Percentiles rank a stretch among this genome's conserved stretches.
phyloP scores from a whole-genome alignment of 1,140 invertebrate species.

The Leucophenga varia region DNA sequence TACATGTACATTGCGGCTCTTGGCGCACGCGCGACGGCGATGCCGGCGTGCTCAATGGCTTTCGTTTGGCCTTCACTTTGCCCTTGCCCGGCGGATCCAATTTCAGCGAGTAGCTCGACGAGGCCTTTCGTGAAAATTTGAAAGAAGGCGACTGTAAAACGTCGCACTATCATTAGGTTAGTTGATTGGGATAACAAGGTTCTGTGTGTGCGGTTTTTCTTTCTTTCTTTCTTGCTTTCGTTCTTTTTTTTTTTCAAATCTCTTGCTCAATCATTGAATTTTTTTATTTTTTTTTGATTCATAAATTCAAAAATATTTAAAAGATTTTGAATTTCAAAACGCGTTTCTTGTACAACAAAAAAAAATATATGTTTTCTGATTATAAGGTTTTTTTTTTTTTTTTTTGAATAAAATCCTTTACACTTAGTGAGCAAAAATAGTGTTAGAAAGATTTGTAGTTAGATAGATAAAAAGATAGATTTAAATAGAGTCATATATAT shows the following conservation, averaged over 20 bases:
- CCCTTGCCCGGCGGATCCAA: conserved; percentile 85
- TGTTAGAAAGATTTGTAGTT: too few species aligned
- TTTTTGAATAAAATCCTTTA: too few species aligned
- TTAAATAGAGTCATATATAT: too few species aligned
- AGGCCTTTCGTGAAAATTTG: conserved; percentile 96
- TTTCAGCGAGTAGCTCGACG: conserved; percentile 93
- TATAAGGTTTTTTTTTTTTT: background rate
- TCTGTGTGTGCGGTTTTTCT: conserved; percentile 55
- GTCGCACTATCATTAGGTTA: conserved; percentile 63
- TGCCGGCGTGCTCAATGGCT: conserved; percentile 90
- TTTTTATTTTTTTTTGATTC: too few species aligned
- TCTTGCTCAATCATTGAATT: too few species aligned
- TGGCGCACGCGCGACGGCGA: conserved; percentile 81
- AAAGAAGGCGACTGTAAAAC: conserved; percentile 91
- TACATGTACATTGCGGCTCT: conserved; percentile 92
- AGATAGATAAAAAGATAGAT: too few species aligned
- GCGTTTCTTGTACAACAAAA: too few species aligned
- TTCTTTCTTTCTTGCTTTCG: conserved; percentile 16
- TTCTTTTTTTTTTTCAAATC: conserved; percentile 11
- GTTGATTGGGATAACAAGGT: conserved; percentile 58
- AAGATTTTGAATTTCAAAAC: too few species aligned
- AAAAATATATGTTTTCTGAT: too few species aligned
- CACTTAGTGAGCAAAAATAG: too few species aligned
- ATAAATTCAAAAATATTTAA: too few species aligned
- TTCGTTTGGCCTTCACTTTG: conserved; percentile 80